Base-by-base conservation (phyloP, 2,888 invertebrate genomes). In the Willowsia nigromaculata region DNA sequence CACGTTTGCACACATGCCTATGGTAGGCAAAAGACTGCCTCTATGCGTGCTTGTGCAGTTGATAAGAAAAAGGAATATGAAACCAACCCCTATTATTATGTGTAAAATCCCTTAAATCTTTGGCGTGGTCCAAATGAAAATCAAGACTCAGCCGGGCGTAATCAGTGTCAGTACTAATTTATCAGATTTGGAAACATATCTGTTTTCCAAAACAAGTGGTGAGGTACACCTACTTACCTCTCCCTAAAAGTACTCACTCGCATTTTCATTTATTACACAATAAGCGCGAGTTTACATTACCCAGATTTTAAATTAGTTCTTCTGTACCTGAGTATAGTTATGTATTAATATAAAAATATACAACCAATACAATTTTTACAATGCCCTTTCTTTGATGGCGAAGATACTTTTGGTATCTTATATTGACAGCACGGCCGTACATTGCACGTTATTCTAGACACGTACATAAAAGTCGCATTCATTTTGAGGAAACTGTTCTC, bases 91-190 rank as follows among this genome's bases (percentile, higher is more conserved):
- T 27, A 71, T 71, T 71, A 47, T 71, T 71, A 27, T 71, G 47
- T 71, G 71, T 47, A 43, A 47, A 71, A 71, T 71, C 71, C 71
- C 71, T 47, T 47, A 22, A 71, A 71, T 71, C 71, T 71, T 71
- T 71, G 18, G 40, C 27, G 15, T 43, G 43, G 43, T 43, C 71
- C 71, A 71, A 71, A 47, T 47, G 40, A 71, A 47, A 71, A 71
- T 71, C 71, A 71, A 40, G 33, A 37, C 68, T 37, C 37, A 68
- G 15, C 47, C 71, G 71, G 27, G 71, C 47, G 71, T 71, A 71
- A 71, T 71, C 71, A 71, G 25, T 71, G 71, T 71, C 71, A 47
- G 43, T 71, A 71, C 71, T 40, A 71, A 71, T 71, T 71, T 71
- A 71, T 71, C 25, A 33, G 43, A 71, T 22, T 43, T 47, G 43